phyloP scores from a whole-genome alignment of 2,113 vertebrate species.

The Anseranas semipalmata region DNA sequence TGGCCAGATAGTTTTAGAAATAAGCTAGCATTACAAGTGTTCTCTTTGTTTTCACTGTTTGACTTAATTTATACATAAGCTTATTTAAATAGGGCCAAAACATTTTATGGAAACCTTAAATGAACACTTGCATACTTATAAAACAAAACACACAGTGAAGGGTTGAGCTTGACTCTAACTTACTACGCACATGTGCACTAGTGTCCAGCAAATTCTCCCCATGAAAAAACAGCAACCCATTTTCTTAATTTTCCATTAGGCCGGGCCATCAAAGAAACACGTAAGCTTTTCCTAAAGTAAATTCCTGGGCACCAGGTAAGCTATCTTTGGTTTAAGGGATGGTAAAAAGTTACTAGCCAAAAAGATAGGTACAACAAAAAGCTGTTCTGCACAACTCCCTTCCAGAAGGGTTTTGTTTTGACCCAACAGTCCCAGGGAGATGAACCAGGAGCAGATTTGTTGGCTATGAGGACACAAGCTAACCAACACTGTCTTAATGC shows the following conservation, averaged over 20 bases:
- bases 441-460: neutral
- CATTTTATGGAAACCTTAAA: neutral
- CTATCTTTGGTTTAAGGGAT: slow-evolving; percentile 62
- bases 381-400: neutral
- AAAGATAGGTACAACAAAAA: neutral
- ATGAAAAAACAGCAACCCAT: neutral
- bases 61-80: neutral
- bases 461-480: neutral
- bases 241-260: neutral
- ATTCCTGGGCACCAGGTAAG: slow-evolving; percentile 3
- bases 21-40: neutral
- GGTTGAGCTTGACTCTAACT: neutral
- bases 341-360: neutral
- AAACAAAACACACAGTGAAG: neutral
- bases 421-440: neutral
- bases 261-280: neutral
- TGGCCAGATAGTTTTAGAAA: neutral
- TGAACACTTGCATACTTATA: neutral
- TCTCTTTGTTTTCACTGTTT: neutral
- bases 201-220: neutral
- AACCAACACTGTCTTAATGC: neutral
- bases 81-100: neutral
- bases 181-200: neutral
- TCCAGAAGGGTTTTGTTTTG: neutral
- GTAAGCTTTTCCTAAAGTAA: neutral